These are phyloP conservation scores for Phataginus tetradactyla DNA, from an alignment of 2,797 vertebrate genomes.

Conservation along the genomic window DNA sequence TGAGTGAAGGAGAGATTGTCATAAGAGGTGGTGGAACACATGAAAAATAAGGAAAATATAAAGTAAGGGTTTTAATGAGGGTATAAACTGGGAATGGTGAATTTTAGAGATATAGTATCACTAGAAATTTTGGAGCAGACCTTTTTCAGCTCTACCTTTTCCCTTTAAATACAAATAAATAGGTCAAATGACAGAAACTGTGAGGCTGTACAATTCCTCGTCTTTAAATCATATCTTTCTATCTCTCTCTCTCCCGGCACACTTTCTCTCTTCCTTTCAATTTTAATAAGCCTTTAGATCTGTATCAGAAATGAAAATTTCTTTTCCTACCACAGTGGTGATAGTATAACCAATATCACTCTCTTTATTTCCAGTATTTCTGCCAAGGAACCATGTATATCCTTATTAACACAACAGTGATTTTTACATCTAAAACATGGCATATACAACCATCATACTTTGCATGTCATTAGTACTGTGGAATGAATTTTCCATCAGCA, in stretches of 20 bases:
- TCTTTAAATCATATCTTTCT: neutral
- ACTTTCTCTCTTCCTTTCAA: neutral
- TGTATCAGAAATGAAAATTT: slow-evolving; percentile 30
- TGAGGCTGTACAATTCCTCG: neutral
- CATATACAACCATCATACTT: neutral
- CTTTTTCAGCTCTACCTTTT: neutral
- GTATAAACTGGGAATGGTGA: neutral
- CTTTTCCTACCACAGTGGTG: neutral
- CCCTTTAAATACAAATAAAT: neutral
- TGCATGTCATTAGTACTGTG: neutral
- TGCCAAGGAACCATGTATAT: neutral
- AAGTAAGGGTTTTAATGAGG: neutral
- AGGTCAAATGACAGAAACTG: neutral
- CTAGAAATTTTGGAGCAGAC: neutral
- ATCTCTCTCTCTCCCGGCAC: neutral
- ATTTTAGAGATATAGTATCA: neutral
- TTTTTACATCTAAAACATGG: slow-evolving; percentile 47
- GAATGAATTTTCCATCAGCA: slow-evolving; percentile 39
- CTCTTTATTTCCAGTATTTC: slow-evolving; percentile 26
- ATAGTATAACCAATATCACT: neutral
- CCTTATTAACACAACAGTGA: neutral
- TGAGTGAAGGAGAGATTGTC: neutral
- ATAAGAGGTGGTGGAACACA: neutral
- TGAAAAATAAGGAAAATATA: neutral
- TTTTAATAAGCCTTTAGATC: neutral